phyloP scores from a whole-genome alignment of 2,797 vertebrate genomes.

The Clarias pachynema region DNA sequence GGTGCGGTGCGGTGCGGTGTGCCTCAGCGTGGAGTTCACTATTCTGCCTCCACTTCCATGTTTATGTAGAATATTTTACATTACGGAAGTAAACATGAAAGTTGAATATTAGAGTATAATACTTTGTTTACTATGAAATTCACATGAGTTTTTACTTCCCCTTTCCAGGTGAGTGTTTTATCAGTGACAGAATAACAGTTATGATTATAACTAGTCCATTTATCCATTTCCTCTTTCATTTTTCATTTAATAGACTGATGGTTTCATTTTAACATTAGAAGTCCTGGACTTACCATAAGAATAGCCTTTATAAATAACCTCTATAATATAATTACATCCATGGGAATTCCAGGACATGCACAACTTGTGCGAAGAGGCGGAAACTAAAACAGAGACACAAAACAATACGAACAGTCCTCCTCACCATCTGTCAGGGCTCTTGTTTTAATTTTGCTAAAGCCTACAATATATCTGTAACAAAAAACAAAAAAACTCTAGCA shows the following conservation, averaged over 20 bases:
- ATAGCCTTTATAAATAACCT: background rate
- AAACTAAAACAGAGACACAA: background rate
- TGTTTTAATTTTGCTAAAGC: background rate
- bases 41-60: slow-evolving; percentile 5
- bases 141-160: background rate
- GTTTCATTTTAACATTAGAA: background rate
- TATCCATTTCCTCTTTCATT: background rate
- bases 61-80: slow-evolving; percentile 19
- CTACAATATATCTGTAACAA: background rate
- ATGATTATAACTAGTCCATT: background rate
- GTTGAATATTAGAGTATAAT: background rate
- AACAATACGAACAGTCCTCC: background rate
- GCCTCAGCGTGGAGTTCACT: slow-evolving; percentile 11
- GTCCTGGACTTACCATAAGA: no score
- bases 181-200: background rate
- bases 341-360: background rate
- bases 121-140: background rate
- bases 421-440: background rate
- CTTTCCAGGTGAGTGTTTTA: background rate
- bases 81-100: slow-evolving; percentile 14
- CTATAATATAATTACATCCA: background rate
- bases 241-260: background rate
- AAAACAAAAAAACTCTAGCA: background rate
- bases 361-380: background rate
- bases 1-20: slow-evolving; percentile 27